These are phyloP conservation scores for Gallinago stenura DNA, from an alignment of 2,797 vertebrate genomes.

Conservation along the genomic window DNA sequence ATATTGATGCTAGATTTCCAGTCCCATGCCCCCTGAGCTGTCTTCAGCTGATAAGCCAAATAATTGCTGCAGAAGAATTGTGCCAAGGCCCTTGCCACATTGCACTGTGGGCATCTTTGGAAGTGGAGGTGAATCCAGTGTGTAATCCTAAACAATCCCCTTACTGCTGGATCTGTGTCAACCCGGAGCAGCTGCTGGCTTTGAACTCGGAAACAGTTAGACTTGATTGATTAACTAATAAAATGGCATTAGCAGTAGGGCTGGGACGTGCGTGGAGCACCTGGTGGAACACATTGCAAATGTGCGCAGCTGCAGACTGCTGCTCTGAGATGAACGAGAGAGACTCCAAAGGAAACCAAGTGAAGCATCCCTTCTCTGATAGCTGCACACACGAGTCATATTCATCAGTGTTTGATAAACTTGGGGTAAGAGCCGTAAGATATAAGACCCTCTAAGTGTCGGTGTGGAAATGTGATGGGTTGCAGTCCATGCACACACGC, in stretches of 20 bases:
- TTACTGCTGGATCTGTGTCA: not conserved
- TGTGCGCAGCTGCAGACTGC: not conserved
- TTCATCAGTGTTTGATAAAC: not conserved
- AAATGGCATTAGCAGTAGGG: conserved; percentile 6
- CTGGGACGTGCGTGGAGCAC: conserved; percentile 10
- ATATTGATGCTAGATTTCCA: not conserved
- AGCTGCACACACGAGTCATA: not conserved
- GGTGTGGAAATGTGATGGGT: not conserved
- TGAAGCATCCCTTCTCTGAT: not conserved
- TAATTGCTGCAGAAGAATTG: not conserved
- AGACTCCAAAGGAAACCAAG: not conserved
- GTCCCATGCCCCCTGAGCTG: not conserved
- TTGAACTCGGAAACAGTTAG: not conserved
- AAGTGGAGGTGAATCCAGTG: not conserved
- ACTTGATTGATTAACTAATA: conserved; percentile 51
- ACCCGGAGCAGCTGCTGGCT: conserved; percentile 1
- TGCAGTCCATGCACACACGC: not conserved
- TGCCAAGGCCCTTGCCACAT: not conserved
- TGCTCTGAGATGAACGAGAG: not conserved
- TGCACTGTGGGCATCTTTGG: not conserved
- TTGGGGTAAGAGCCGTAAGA: not conserved
- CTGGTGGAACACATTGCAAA: conserved; percentile 1
- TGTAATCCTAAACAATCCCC: not conserved
- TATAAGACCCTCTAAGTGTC: not conserved
- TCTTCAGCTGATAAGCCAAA: conserved; percentile 6